These are phyloP conservation scores for Malaclemys terrapin DNA, from an alignment of 2,113 vertebrate species.

Conservation along the genomic window DNA sequence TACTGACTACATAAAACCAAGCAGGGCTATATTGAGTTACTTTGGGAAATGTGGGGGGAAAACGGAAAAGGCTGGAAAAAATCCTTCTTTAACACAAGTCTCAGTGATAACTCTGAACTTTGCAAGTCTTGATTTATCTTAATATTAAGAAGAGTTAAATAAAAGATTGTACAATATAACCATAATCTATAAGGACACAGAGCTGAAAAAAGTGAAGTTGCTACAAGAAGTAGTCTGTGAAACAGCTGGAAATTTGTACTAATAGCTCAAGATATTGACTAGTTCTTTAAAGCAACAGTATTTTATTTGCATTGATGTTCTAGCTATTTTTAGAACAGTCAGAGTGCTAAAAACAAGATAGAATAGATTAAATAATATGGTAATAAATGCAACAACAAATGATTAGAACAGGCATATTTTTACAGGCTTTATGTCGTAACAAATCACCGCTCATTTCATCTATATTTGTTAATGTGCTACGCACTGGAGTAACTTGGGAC, in stretches of 20 bases:
- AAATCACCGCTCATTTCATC: not conserved
- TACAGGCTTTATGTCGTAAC: not conserved
- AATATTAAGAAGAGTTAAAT: not conserved
- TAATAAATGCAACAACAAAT: not conserved
- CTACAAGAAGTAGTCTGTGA: not conserved
- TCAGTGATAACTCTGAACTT: conserved; percentile 28
- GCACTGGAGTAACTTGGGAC: not conserved
- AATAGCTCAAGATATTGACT: not conserved
- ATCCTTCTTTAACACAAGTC: not conserved
- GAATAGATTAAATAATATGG: not conserved
- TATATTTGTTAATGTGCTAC: not conserved
- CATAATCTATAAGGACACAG: not conserved
- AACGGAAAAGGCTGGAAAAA: not conserved
- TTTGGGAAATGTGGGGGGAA: accelerated
- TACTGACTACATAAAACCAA: not conserved
- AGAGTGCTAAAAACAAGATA: not conserved
- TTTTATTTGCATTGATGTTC: not conserved
- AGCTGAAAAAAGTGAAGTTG: not conserved
- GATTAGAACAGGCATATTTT: not conserved
- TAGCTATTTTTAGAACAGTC: accelerated
- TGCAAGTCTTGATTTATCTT: not conserved
- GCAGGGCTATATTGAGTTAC: not conserved
- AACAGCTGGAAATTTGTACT: not conserved
- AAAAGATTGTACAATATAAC: not conserved
- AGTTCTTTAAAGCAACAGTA: accelerated